Evolutionary conservation across 2,888 invertebrate species (phyloP).

Genomic region (Eupithecia subumbrata): DNA sequence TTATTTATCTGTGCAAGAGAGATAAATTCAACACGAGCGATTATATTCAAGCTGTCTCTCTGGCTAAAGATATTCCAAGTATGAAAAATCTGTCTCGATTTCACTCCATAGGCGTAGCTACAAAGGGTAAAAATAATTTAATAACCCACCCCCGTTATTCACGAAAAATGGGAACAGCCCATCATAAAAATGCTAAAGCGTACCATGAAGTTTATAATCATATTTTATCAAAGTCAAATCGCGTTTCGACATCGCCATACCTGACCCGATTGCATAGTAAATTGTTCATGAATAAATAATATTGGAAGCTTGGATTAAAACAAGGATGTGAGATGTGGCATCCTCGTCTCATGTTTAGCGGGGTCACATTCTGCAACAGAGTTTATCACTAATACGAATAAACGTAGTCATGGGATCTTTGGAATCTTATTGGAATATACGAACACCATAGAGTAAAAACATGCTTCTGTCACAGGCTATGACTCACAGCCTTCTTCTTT

Average conservation of each 20-base stretch:
- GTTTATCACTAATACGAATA: neutral
- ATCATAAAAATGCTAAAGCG: conserved; percentile 68
- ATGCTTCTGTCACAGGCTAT: too few relatives aligned
- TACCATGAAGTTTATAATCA: conserved; percentile 67
- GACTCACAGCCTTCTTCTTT: too few relatives aligned
- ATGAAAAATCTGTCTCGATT: conserved; percentile 8
- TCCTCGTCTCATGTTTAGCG: neutral
- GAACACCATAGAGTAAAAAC: neutral
- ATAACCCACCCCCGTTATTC: conserved; percentile 38
- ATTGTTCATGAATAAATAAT: conserved; percentile 84
- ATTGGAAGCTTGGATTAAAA: conserved; percentile 49
- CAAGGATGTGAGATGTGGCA: conserved; percentile 20
- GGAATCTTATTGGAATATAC: too few relatives aligned
- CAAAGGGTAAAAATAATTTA: conserved; percentile 33
- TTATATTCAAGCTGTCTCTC: neutral
- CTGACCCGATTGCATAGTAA: conserved; percentile 81
- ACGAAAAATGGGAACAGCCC: conserved; percentile 48
- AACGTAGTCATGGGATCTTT: too few relatives aligned
- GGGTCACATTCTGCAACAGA: neutral
- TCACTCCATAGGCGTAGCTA: conserved; percentile 11
- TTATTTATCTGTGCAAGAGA: neutral
- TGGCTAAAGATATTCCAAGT: neutral
- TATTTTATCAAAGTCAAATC: conserved; percentile 77
- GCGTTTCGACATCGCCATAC: conserved; percentile 70
- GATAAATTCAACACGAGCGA: neutral